Conservation (phyloP, 1,140 invertebrate genomes). For the Zophobas atratus region DNA sequence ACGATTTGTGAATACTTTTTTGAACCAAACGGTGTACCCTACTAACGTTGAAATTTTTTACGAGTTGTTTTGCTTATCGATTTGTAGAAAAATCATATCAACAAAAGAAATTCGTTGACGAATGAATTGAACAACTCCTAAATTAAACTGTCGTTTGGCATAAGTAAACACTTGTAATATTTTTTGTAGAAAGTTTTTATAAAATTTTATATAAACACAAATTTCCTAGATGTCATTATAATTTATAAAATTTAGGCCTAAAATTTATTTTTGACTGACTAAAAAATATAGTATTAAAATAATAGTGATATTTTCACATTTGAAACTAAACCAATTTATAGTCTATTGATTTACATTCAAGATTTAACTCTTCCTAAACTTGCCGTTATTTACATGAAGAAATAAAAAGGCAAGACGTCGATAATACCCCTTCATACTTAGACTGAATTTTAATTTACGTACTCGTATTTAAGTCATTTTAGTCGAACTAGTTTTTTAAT, state of each 20-base stretch:
- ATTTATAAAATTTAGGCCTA: conserved; percentile 41
- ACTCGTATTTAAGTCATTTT: conserved; percentile 5
- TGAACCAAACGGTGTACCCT: background rate
- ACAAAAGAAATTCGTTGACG: conserved; percentile 4
- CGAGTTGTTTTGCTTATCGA: conserved; percentile 7
- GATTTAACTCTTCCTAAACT: conserved; percentile 7
- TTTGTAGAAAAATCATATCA: conserved; percentile 34
- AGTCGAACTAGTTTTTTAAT: too few relatives aligned
- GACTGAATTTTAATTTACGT: conserved; percentile 2
- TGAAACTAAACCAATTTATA: conserved; percentile 20
- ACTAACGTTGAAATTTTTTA: background rate
- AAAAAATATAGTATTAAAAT: conserved; percentile 30
- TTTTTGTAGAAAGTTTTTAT: conserved; percentile 47
- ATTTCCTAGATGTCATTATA: conserved; percentile 25
- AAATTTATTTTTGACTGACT: conserved; percentile 43
- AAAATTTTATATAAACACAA: conserved; percentile 43
- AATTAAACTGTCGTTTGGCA: conserved; percentile 30
- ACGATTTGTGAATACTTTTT: too few relatives aligned
- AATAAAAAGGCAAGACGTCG: conserved; percentile 12
- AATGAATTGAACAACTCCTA: conserved; percentile 15
- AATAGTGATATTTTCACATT: conserved; percentile 33
- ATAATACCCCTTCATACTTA: background rate
- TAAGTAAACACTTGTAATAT: conserved; percentile 28
- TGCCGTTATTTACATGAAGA: background rate
- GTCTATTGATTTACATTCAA: conserved; percentile 15